Base-by-base conservation (phyloP, 2,888 invertebrate genomes). In the Drosophila acutilabella region DNA sequence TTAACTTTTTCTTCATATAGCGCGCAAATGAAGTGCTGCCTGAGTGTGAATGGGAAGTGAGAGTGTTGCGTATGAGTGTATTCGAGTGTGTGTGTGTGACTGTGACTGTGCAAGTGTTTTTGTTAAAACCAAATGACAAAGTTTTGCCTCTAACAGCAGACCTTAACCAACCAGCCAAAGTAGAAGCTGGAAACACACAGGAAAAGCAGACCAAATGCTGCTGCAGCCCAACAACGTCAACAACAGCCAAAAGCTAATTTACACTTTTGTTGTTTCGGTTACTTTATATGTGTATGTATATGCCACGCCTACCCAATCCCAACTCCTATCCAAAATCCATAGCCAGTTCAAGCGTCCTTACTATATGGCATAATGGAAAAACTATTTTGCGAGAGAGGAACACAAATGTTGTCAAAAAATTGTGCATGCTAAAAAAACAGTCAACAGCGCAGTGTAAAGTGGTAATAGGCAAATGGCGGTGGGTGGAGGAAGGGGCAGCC, bases 211-310 rank as follows among this genome's bases (percentile, higher is more conserved):
- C 14, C 26, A 45, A 47, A 44, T 53, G 23, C 18, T 45, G 16
- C 48, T 26, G 26, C 14, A 44, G 48, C 26, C 42, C 47, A 86
- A 88, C 82, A 88, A 82, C 83, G 82, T 83, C 82, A 85, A 89
- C 89, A 89, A 87, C 89, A 85, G 85, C 81, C 84, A 83, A 89
- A 84, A 85, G 89, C 84, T 85, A 87, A 85, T 85, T 85, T 89
- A 87, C 89, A 84, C 84, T 89, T 89, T 85, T 80, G 81, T 87
- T 85, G 87, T 78, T 89, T 89, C 84, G 84, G 78, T 83, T 88
- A 89, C 89, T 83, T 88, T 88, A 86, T 83, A 88, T 88, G 50
- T 69, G 44, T 13, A 36, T 36, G 36, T 13, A 36, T 36, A 36
- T 65, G 66, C 52, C 69, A 67, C 64, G 62, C 64, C 64, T 20